phyloP scores from a whole-genome alignment of 1,140 invertebrate genomes.

The Psix sp. region DNA sequence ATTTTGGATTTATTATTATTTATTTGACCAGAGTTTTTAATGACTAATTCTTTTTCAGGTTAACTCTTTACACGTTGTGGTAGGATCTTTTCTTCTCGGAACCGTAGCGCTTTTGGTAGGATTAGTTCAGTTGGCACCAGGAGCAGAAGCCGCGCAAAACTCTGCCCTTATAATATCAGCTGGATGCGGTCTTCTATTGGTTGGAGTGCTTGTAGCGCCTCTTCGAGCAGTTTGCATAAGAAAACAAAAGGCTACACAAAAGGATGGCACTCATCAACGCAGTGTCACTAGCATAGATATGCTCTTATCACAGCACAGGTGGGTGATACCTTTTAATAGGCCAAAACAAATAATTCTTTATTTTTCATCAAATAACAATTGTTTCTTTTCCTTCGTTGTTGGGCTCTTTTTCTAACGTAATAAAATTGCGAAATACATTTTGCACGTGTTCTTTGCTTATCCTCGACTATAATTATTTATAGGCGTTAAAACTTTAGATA shows the following conservation, averaged over 20 bases:
- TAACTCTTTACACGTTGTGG: slow-evolving; percentile 84
- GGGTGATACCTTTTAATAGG: too few species aligned
- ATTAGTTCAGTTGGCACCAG: slow-evolving; percentile 86
- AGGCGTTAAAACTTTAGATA: too few species aligned
- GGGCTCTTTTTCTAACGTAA: too few species aligned
- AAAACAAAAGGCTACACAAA: slow-evolving; percentile 66
- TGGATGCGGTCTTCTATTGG: slow-evolving; percentile 78
- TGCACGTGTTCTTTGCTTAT: too few species aligned
- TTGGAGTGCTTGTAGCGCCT: slow-evolving; percentile 67
- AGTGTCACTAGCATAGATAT: slow-evolving; percentile 74
- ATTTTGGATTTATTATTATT: too few species aligned
- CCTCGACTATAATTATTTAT: too few species aligned
- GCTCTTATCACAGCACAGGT: slow-evolving; percentile 72
- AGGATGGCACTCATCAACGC: slow-evolving; percentile 71
- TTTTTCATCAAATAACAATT: too few species aligned
- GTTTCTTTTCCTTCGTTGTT: too few species aligned
- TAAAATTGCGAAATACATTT: too few species aligned
- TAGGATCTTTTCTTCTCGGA: slow-evolving; percentile 84
- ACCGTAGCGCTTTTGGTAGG: slow-evolving; percentile 86
- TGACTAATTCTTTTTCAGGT: slow-evolving; percentile 75
- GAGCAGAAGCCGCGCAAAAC: slow-evolving; percentile 85
- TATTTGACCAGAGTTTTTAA: neutral
- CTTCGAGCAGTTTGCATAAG: slow-evolving; percentile 71
- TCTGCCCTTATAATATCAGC: slow-evolving; percentile 83
- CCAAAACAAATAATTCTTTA: too few species aligned